Conservation (phyloP, 2,888 invertebrate genomes). For the Furcula furcula region DNA sequence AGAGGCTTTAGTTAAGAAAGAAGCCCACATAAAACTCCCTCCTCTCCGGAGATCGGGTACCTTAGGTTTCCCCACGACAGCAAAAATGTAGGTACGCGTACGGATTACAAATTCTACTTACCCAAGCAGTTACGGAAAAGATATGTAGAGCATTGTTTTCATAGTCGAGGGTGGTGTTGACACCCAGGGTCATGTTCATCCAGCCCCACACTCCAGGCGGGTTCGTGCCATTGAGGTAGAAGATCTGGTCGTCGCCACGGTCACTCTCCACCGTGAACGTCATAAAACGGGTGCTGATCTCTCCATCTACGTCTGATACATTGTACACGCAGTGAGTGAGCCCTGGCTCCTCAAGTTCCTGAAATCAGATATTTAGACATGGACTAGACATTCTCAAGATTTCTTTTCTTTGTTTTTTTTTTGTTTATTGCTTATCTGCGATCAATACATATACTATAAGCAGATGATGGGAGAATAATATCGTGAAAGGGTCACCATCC, state of each 20-base stretch:
- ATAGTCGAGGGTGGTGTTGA: conserved; percentile 57
- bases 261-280: conserved; percentile 58
- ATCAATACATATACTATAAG: too few relatives aligned
- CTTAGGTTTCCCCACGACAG: too few relatives aligned
- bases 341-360: conserved; percentile 67
- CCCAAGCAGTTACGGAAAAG: conserved; percentile 77
- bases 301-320: conserved; percentile 66
- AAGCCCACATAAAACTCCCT: too few relatives aligned
- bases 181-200: conserved; percentile 58
- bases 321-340: conserved; percentile 58
- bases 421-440: too few relatives aligned
- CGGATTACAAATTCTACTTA: conserved; percentile 48
- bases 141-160: conserved; percentile 77
- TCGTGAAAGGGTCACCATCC: too few relatives aligned
- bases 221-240: conserved; percentile 51
- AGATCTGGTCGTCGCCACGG: conserved; percentile 55
- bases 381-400: too few relatives aligned
- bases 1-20: too few relatives aligned
- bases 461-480: too few relatives aligned
- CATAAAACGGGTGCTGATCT: conserved; percentile 69
- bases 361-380: conserved; percentile 1
- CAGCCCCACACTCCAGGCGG: conserved; percentile 42
- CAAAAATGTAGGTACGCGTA: too few relatives aligned
- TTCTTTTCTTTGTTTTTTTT: too few relatives aligned
- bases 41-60: too few relatives aligned